Percentiles rank a stretch among this genome's conserved stretches.
Evolutionary conservation across 2,888 invertebrate species (phyloP).

Genomic region (Drosophila anomelani): DNA sequence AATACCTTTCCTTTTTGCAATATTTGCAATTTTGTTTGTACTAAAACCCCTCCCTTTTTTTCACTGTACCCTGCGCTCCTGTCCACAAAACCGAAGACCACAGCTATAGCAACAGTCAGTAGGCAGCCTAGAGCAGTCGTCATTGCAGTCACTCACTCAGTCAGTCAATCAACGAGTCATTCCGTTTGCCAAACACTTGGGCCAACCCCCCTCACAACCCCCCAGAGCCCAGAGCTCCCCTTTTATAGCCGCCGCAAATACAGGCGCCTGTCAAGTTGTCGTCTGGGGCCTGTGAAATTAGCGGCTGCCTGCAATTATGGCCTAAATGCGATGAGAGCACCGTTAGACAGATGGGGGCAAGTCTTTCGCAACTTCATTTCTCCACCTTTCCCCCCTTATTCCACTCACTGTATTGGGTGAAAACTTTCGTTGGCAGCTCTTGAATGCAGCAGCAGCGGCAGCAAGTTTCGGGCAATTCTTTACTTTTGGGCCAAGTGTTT

Average conservation of each 20-base stretch:
- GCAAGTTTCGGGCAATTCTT: conserved; percentile 34
- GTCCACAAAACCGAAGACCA: conserved; percentile 30
- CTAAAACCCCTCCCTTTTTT: neutral
- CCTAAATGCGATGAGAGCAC: conserved; percentile 31
- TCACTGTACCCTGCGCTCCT: conserved; percentile 8
- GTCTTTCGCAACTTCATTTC: conserved; percentile 15
- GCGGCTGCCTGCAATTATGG: conserved; percentile 65
- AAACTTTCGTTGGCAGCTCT: conserved; percentile 41
- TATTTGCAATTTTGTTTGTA: neutral
- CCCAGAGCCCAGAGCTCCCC: conserved; percentile 23
- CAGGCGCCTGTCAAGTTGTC: conserved; percentile 69
- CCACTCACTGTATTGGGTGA: neutral
- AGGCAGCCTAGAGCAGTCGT: conserved; percentile 33
- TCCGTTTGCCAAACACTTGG: conserved; percentile 49
- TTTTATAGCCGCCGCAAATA: conserved; percentile 17
- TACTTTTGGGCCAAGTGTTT: conserved; percentile 56
- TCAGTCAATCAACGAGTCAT: conserved; percentile 67
- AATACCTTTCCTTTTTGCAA: neutral
- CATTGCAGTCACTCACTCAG: conserved; percentile 45
- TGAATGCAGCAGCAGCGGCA: conserved; percentile 24
- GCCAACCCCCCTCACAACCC: neutral
- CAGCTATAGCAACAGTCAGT: conserved; percentile 25
- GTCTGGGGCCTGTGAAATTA: conserved; percentile 69
- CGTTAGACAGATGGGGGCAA: conserved; percentile 32
- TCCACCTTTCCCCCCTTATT: neutral